These are phyloP conservation scores for Diadegma fenestrale DNA, from an alignment of 2,888 invertebrate genomes.

Conservation along the genomic window DNA sequence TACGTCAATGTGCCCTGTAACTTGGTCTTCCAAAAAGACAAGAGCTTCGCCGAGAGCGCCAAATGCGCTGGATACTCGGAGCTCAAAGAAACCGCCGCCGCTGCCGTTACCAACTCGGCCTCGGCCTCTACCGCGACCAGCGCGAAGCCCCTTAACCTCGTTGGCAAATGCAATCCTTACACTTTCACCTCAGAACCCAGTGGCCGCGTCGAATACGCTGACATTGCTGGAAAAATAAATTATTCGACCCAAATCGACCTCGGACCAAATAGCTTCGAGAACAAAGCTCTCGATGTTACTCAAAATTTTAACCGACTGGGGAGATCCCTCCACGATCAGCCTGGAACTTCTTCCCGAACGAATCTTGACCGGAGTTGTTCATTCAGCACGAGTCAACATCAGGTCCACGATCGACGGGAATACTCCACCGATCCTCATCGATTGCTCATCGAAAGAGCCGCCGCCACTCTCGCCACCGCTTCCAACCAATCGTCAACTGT, in stretches of 20 bases:
- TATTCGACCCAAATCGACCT: constrained; percentile 77
- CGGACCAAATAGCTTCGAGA: constrained; percentile 74
- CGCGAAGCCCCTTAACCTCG: constrained; percentile 25
- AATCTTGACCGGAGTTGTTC: constrained; percentile 78
- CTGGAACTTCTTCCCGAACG: constrained; percentile 70
- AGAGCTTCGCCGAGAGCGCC: constrained; percentile 78
- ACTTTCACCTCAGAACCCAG: constrained; percentile 83
- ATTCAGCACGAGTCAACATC: constrained; percentile 74
- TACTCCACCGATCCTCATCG: constrained; percentile 61
- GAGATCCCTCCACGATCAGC: constrained; percentile 56
- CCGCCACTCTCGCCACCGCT: constrained; percentile 45
- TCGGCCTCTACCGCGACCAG: constrained; percentile 36
- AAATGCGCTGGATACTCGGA: constrained; percentile 81
- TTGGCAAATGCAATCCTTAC: constrained; percentile 79
- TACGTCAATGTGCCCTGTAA: constrained; percentile 81
- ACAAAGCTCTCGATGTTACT: constrained; percentile 70
- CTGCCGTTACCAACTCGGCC: background rate
- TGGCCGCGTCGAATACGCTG: constrained; percentile 82
- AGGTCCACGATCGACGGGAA: constrained; percentile 47
- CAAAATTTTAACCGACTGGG: constrained; percentile 61
- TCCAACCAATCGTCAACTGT: background rate
- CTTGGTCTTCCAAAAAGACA: constrained; percentile 81
- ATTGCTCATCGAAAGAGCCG: constrained; percentile 72
- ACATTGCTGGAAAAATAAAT: constrained; percentile 71
- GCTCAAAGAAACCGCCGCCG: constrained; percentile 75